A percentile compares a stretch with the other conserved stretches of the same genome.
Evolutionary conservation across 2,888 invertebrate species (phyloP).

Genomic region (Hemaris fuciformis): DNA sequence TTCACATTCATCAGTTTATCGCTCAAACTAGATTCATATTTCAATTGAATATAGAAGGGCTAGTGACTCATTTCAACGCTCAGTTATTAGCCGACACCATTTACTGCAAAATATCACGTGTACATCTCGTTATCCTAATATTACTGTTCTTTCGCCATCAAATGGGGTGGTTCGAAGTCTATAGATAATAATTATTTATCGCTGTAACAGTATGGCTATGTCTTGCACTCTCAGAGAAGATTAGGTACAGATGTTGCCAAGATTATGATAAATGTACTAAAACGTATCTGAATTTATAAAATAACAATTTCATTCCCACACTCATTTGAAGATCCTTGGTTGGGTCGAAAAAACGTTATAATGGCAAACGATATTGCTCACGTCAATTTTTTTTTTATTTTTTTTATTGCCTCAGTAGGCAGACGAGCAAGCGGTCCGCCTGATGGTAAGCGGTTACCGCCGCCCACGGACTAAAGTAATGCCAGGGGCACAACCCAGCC

Average conservation of each 20-base stretch:
- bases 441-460: too few species aligned
- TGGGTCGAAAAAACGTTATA: too few species aligned
- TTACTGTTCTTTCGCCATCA: constrained; percentile 96
- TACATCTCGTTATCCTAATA: constrained; percentile 93
- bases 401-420: too few species aligned
- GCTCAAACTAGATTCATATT: constrained; percentile 96
- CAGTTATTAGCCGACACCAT: constrained; percentile 95
- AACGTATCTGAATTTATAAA: too few species aligned
- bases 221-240: constrained; percentile 93
- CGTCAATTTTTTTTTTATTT: too few species aligned
- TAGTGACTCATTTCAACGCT: constrained; percentile 95
- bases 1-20: constrained; percentile 97
- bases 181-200: constrained; percentile 96
- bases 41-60: constrained; percentile 97
- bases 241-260: constrained; percentile 98
- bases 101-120: constrained; percentile 97
- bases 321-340: too few species aligned
- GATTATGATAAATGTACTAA: constrained; percentile 92
- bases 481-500: too few species aligned
- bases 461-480: too few species aligned
- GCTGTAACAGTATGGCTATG: constrained; percentile 99
- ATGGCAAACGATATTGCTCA: too few species aligned
- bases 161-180: constrained; percentile 97
- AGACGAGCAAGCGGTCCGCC: too few species aligned
- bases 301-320: too few species aligned